Conservation (phyloP, 2,113 vertebrate species). For the Colossoma macropomum region DNA sequence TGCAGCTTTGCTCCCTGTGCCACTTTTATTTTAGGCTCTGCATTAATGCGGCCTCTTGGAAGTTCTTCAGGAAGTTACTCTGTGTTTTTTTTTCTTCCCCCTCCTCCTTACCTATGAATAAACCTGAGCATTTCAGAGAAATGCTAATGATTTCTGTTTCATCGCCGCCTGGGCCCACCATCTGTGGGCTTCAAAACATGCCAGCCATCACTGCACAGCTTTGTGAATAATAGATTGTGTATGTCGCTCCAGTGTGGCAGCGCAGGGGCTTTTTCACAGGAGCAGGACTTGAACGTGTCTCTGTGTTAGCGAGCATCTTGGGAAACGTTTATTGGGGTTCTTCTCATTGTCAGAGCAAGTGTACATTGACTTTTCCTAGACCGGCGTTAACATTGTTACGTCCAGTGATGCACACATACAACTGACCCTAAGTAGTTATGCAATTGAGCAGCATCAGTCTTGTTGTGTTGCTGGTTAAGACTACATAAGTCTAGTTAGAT, state of each 20-base stretch:
- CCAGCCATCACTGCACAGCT: slow-evolving; percentile 58
- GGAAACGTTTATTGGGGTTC: slow-evolving; percentile 25
- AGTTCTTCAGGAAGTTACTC: slow-evolving; percentile 56
- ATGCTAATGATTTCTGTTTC: slow-evolving; percentile 67
- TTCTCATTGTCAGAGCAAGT: slow-evolving; percentile 19
- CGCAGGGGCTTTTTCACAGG: not conserved
- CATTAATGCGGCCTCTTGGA: slow-evolving; percentile 49
- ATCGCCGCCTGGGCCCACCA: slow-evolving; percentile 53
- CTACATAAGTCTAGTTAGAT: too few relatives aligned
- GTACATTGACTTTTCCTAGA: slow-evolving; percentile 54
- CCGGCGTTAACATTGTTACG: too few relatives aligned
- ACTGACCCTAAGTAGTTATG: slow-evolving; percentile 36
- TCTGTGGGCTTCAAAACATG: slow-evolving; percentile 61
- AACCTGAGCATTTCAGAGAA: slow-evolving; percentile 63
- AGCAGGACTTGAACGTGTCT: not conserved
- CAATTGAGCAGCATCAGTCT: not conserved
- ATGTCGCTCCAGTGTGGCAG: slow-evolving; percentile 14
- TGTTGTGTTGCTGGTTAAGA: slow-evolving; percentile 22
- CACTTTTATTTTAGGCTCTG: slow-evolving; percentile 24
- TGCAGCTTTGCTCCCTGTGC: not conserved
- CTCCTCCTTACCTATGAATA: slow-evolving; percentile 58
- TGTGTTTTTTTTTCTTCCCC: slow-evolving; percentile 46
- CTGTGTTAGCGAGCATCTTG: not conserved
- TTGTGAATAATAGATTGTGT: slow-evolving; percentile 59
- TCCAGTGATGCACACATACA: slow-evolving; percentile 54